These are phyloP conservation scores for Zele albiditarsus DNA, from an alignment of 2,888 invertebrate species.

Conservation along the genomic window DNA sequence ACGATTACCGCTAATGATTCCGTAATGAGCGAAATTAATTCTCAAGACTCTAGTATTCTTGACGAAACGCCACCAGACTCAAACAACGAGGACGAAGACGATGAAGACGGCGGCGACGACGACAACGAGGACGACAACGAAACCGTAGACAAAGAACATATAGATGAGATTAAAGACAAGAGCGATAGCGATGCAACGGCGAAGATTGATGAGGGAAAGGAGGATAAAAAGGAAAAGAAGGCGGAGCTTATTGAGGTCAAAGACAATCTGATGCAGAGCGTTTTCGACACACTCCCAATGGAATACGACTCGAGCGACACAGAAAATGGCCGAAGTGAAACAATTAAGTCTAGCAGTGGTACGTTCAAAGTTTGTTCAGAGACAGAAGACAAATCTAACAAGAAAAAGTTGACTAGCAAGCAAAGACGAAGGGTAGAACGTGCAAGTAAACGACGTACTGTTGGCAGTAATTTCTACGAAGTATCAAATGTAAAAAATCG, in stretches of 20 bases:
- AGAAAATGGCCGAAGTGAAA: slow-evolving; percentile 75
- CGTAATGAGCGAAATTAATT: slow-evolving; percentile 72
- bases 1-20: slow-evolving; percentile 64
- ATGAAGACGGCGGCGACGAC: slow-evolving; percentile 15
- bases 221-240: slow-evolving; percentile 31
- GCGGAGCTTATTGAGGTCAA: slow-evolving; percentile 63
- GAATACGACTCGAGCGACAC: slow-evolving; percentile 74
- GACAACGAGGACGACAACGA: slow-evolving; percentile 35
- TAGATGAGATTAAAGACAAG: slow-evolving; percentile 70
- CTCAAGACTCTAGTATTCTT: neutral
- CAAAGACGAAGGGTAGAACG: slow-evolving; percentile 84
- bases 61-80: neutral
- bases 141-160: slow-evolving; percentile 63
- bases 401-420: slow-evolving; percentile 81
- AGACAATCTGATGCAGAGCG: slow-evolving; percentile 68
- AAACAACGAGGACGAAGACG: neutral
- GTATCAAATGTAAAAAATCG: slow-evolving; percentile 91
- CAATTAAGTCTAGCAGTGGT: slow-evolving; percentile 69
- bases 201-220: slow-evolving; percentile 44
- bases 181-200: slow-evolving; percentile 74
- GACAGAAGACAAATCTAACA: slow-evolving; percentile 50
- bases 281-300: slow-evolving; percentile 65
- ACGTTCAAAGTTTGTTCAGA: slow-evolving; percentile 72
- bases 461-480: slow-evolving; percentile 93
- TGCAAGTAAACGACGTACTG: slow-evolving; percentile 84